Percentiles rank a stretch among this genome's conserved stretches.
phyloP scores from a whole-genome alignment of 2,797 vertebrate genomes.

The Remorina albescens region DNA sequence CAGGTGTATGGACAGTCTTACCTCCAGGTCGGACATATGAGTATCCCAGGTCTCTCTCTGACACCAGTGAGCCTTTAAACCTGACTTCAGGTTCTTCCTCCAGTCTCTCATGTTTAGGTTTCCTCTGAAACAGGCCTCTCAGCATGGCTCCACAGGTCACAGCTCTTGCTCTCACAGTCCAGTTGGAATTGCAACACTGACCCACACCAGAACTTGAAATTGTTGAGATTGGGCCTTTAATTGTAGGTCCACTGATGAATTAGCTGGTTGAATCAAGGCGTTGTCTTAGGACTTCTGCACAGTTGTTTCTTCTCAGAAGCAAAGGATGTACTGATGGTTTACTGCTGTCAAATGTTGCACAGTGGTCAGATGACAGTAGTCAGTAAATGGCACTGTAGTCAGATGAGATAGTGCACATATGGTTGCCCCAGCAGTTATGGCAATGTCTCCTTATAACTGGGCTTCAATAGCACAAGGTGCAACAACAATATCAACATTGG shows the following conservation, averaged over 20 bases:
- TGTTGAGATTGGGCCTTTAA: not conserved
- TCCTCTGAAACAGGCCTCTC: constrained; percentile 78
- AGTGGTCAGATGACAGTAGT: too few species aligned
- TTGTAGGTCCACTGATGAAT: not conserved
- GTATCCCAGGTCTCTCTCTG: constrained; percentile 90
- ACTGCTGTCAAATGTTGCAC: not conserved
- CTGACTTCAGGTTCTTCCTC: constrained; percentile 85
- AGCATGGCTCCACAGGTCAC: constrained; percentile 72
- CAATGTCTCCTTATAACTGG: constrained; percentile 10
- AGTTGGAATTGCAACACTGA: not conserved
- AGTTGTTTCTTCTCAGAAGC: constrained; percentile 13
- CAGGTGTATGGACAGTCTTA: constrained; percentile 78
- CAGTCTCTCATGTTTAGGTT: constrained; percentile 82
- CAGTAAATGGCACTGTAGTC: not conserved
- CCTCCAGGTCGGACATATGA: constrained; percentile 91
- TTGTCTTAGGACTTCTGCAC: not conserved
- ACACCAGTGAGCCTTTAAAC: constrained; percentile 91
- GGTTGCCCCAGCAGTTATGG: constrained; percentile 5
- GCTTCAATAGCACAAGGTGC: constrained; percentile 3
- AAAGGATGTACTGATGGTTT: not conserved
- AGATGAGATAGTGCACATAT: constrained; percentile 3
- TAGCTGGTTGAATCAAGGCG: not conserved
- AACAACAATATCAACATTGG: not conserved
- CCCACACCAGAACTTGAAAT: not conserved
- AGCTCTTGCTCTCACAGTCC: constrained; percentile 6